Evolutionary conservation across 1,140 invertebrate genomes (phyloP).

Genomic region (Leptinotarsa defecta): DNA sequence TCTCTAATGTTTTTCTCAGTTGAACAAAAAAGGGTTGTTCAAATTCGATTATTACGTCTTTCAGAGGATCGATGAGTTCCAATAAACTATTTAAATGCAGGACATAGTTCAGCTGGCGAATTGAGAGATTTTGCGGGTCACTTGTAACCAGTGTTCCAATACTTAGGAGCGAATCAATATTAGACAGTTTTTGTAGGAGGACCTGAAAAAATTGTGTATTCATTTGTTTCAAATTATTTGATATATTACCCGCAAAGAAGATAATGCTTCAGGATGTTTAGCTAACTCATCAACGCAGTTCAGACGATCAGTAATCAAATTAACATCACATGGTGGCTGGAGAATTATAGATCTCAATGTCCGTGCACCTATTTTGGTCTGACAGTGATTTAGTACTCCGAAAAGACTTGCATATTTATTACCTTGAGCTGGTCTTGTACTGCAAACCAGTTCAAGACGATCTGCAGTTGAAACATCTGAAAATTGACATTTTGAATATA

Average conservation of each 20-base stretch:
- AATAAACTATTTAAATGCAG: constrained; percentile 79
- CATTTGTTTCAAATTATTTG: neutral
- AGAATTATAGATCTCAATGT: constrained; percentile 78
- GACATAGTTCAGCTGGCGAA: constrained; percentile 79
- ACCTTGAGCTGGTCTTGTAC: constrained; percentile 58
- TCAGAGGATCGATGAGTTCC: constrained; percentile 70
- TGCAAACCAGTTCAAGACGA: constrained; percentile 73
- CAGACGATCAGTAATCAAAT: constrained; percentile 70
- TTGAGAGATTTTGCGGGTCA: constrained; percentile 66
- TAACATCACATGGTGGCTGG: constrained; percentile 74
- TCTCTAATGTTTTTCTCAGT: constrained; percentile 36
- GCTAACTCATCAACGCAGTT: constrained; percentile 78
- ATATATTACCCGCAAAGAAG: constrained; percentile 44
- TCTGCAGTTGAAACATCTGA: constrained; percentile 71
- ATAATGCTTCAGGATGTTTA: constrained; percentile 65
- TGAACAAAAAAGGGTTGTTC: constrained; percentile 63
- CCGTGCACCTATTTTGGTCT: constrained; percentile 76
- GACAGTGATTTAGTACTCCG: constrained; percentile 77
- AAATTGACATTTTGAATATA: constrained; percentile 27
- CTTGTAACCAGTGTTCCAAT: constrained; percentile 61
- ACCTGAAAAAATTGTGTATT: constrained; percentile 35
- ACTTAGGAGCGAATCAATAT: constrained; percentile 62
- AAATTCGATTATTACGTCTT: constrained; percentile 63
- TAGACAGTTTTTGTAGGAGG: constrained; percentile 42
- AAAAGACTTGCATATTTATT: constrained; percentile 65